Evolutionary conservation across 2,113 vertebrate species (phyloP).

Genomic region (human (Homo sapiens)): GRCh38 chr6:109088501-109089000

Average conservation of each 20-base stretch:
- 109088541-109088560: conserved; percentile 31
- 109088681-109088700: neutral
- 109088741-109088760: neutral
- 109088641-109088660: conserved; percentile 3
- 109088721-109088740: neutral
- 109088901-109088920: neutral
- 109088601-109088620: neutral
- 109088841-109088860: neutral
- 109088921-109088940: neutral
- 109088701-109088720: neutral
- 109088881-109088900: conserved; percentile 36
- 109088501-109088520: conserved; percentile 30
- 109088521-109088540: neutral
- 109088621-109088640: conserved; percentile 48
- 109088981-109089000: conserved; percentile 7
- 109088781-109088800: neutral
- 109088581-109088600: conserved; percentile 44
- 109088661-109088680: neutral
- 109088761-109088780: neutral
- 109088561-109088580: conserved; percentile 19
- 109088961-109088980: conserved; percentile 28
- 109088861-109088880: neutral
- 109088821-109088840: neutral
- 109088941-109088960: neutral
- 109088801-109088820: conserved; percentile 4